These are phyloP conservation scores for Myoxocephalus aenaeus DNA, from an alignment of 2,797 vertebrate genomes.

Conservation along the genomic window DNA sequence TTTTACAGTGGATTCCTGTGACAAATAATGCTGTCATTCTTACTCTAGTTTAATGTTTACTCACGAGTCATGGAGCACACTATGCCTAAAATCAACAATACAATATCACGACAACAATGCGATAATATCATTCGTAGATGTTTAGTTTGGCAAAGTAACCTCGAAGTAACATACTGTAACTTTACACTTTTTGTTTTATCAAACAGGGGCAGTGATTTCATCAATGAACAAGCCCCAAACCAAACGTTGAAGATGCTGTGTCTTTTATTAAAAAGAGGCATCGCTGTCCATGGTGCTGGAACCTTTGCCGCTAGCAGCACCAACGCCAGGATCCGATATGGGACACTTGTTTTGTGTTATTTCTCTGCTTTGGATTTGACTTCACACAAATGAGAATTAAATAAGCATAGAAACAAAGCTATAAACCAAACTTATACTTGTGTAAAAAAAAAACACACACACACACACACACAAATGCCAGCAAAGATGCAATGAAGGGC, in stretches of 20 bases:
- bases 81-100: too few species aligned
- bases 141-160: too few species aligned
- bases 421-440: background rate
- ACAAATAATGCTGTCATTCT: background rate
- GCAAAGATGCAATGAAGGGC: background rate
- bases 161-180: background rate
- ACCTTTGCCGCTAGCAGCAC: background rate
- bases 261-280: background rate
- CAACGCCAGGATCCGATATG: background rate
- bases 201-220: background rate
- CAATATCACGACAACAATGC: too few species aligned
- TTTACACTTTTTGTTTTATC: background rate
- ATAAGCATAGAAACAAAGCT: background rate
- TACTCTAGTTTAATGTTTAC: background rate
- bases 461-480: background rate
- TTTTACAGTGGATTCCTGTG: background rate
- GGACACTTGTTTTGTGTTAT: background rate
- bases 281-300: conserved; percentile 83
- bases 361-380: background rate
- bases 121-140: too few species aligned
- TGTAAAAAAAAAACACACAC: background rate
- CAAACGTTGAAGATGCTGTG: background rate
- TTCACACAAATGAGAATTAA: background rate
- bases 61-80: background rate
- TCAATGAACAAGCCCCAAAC: background rate